Base-by-base conservation (phyloP, 2,888 invertebrate species). In the Agrochola circellaris region DNA sequence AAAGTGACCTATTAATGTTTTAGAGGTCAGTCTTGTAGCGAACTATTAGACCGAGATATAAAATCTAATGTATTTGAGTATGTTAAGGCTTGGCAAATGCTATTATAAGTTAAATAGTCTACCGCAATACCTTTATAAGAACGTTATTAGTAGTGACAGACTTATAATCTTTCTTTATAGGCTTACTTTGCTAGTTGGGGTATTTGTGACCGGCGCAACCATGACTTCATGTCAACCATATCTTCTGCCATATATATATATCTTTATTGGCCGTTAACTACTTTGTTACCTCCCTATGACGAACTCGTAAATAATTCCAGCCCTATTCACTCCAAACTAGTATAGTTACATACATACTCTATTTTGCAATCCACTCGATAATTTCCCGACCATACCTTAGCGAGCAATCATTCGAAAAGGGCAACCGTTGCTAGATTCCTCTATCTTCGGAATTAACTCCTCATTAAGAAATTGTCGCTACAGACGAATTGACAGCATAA, bases 391-490 rank as follows among this genome's bases (percentile, higher is more conserved):
- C 82, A 75, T 85, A 65, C 82, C 83, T 64, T 45, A 75, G 61
- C 60, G 65, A 70, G 85, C 70, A 84, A 85, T 85, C 85, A 84
- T 64, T 79, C 42, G 72, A 30, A 82, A 88, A 85, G 84, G 86
- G 79, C 81, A 87, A 66, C 45, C 51, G 67, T 38, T 34, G 77
- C 80, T 73, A 80, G 86, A 88, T 88, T 81, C 88, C 87, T 75
- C 78, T 71, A 62, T 68, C 76, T 76, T 67, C 73, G 83, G 87
- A 88, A 88, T 88, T 87, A 88, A 85, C 81, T 87, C 73, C 87
- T 89, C 89, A 87, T 89, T 89, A 89, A 85, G 81, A 67, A 83
- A 85, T 85, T 88, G 86, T 89, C 89, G 75, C 83, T 60, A 30
- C 75, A 61, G 81, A 84, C 75, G 82, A 76, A 89, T 82, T 88